Base-by-base conservation (phyloP, 2,113 vertebrate genomes). In the Aegypius monachus region DNA sequence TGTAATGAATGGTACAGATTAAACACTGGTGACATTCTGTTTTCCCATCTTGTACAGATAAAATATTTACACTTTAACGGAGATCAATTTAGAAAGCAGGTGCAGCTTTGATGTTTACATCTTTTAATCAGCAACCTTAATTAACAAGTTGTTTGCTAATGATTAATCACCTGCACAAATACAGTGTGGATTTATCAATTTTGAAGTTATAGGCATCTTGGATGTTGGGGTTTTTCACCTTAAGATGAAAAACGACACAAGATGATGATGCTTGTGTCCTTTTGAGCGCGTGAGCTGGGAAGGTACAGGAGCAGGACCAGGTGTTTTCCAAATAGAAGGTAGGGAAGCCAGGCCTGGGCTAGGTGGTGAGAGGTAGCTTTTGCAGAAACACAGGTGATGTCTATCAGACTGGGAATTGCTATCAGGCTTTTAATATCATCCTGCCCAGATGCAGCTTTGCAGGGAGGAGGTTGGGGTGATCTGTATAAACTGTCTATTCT, bases 131-230 rank as follows among this genome's bases (percentile, higher is more conserved):
- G 32, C 89, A 80, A 18, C 55, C 88, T 79, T 95, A 96, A 97
- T 95, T 91, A 96, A 94, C 79, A 86, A 92, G 75, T 79, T 81
- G 84, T 91, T 97, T 96, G 83, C 86, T 91, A 75, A 92, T 86
- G 80, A 86, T 80, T 83, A 85, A 88, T 94, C 83, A 62, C 82
- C 58, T 85, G 83, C 86, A 78, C 66, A 70, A 90, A 83, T 62
- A 59, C 77, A 16, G 0, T 8, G 36, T 16, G 61, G 81, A 48
- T 45, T 79, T 86, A 74, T 50, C 32, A 32, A 6, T 70, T 80
- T 16, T 75, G 93, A 52, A 78, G 48, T 43, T 38, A 31, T 12
- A 58, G 45, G 36, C 42, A 38, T 62, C 65, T 43, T 7, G 8
- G 66, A 7, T n/a, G 27, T 22, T 25, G 67, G 2, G 2, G 6